phyloP scores from a whole-genome alignment of 92 coral and sea anemone genomes.

The Parazoanthus swiftii region DNA sequence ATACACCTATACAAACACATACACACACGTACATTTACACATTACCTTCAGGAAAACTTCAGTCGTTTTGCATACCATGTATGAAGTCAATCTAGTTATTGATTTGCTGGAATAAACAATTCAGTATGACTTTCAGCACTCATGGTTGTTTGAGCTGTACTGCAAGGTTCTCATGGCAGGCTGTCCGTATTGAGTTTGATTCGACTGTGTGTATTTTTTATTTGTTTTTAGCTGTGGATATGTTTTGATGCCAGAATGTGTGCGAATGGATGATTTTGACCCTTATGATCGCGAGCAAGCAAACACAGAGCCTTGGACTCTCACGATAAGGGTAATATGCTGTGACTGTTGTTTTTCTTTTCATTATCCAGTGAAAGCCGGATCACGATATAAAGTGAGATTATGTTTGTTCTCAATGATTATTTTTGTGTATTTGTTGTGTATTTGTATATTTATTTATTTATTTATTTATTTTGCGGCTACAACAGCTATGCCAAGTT shows the following conservation, averaged over 20 bases:
- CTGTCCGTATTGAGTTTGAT: neutral
- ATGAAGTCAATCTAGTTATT: neutral
- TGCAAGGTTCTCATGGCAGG: neutral
- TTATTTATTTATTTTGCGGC: no score
- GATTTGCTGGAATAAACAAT: neutral
- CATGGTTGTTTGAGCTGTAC: neutral
- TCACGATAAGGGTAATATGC: slow-evolving; percentile 76
- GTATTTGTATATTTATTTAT: no score
- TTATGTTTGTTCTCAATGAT: no score
- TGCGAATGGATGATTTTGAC: slow-evolving; percentile 74
- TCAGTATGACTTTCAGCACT: neutral
- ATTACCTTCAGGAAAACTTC: neutral
- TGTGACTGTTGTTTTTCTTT: neutral
- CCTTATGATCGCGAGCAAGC: slow-evolving; percentile 75
- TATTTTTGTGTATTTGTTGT: no score
- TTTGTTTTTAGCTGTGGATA: slow-evolving; percentile 82
- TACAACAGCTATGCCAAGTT: no score
- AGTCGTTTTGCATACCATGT: no score
- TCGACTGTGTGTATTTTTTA: neutral
- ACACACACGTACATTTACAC: neutral
- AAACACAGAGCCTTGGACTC: slow-evolving; percentile 85
- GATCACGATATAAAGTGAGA: no score
- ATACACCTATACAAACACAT: no score
- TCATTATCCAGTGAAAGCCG: no score
- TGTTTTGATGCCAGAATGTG: slow-evolving; percentile 86